phyloP scores from a whole-genome alignment of 1,140 invertebrate species.

The Rhopalosiphum maidis region DNA sequence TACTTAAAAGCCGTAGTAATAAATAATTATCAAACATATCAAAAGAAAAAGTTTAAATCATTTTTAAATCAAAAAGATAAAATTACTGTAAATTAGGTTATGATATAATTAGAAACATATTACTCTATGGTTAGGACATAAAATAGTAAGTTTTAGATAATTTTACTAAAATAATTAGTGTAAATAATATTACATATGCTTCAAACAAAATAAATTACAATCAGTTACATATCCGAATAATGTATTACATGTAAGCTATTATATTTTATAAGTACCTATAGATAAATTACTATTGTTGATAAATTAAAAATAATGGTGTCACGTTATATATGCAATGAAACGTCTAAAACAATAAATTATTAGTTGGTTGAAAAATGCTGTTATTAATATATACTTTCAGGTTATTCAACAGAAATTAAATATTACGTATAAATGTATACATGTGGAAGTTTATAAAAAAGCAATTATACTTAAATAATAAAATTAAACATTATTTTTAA shows the following conservation, averaged over 20 bases:
- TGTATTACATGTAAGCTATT: not conserved
- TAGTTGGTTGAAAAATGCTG: not conserved
- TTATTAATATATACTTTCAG: not conserved
- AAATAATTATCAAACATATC: not conserved
- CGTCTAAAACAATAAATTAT: not conserved
- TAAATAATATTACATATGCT: not conserved
- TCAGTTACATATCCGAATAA: not conserved
- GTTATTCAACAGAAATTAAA: constrained; percentile 9
- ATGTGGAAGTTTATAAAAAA: not conserved
- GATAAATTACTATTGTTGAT: not conserved
- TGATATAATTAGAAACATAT: not conserved
- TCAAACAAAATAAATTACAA: not conserved
- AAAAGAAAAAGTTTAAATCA: not conserved
- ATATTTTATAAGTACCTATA: not conserved
- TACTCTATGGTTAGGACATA: not conserved
- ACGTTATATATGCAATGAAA: not conserved
- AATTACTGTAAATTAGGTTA: not conserved
- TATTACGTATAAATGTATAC: not conserved
- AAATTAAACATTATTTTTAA: not conserved
- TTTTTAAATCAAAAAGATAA: not conserved
- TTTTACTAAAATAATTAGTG: not conserved
- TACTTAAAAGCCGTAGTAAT: not conserved
- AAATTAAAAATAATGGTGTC: not conserved
- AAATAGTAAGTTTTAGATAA: not conserved
- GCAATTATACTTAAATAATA: not conserved